Conservation (phyloP, 2,888 invertebrate species). For the Synanthedon vespiformis region DNA sequence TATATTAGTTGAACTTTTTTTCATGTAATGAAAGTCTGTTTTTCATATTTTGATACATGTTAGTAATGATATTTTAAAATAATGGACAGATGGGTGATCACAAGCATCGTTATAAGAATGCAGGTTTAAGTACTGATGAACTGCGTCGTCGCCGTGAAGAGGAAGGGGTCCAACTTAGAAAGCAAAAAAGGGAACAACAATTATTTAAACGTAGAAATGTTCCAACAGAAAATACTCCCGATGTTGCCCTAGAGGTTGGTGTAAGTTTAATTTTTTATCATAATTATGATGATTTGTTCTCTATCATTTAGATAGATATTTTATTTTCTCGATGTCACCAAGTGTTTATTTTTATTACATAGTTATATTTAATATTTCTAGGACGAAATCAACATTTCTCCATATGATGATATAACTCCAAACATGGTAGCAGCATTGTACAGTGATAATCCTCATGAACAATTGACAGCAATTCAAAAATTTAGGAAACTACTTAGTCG, state of each 20-base stretch:
- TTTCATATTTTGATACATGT: background rate
- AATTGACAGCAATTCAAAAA: conserved; percentile 89
- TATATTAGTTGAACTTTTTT: no score
- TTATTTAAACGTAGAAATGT: conserved; percentile 94
- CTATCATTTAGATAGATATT: no score
- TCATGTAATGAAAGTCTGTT: no score
- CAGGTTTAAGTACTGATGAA: conserved; percentile 91
- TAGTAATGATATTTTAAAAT: background rate
- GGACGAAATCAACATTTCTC: conserved; percentile 57
- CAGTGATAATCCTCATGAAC: conserved; percentile 80
- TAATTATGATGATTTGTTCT: no score
- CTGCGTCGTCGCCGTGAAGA: conserved; percentile 92
- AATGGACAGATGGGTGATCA: conserved; percentile 81
- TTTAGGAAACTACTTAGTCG: conserved; percentile 93
- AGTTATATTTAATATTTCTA: conserved; percentile 19
- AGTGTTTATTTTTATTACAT: background rate
- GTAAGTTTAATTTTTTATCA: background rate
- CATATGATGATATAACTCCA: conserved; percentile 73
- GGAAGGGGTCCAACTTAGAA: conserved; percentile 94
- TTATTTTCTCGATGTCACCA: no score
- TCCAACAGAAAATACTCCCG: conserved; percentile 46
- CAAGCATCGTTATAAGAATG: conserved; percentile 94
- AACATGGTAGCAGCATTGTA: conserved; percentile 90
- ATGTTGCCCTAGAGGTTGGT: conserved; percentile 42
- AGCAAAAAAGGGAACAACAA: conserved; percentile 96